These are phyloP conservation scores for Drosophila quasianomalipes DNA, from an alignment of 2,888 invertebrate species.

Conservation along the genomic window DNA sequence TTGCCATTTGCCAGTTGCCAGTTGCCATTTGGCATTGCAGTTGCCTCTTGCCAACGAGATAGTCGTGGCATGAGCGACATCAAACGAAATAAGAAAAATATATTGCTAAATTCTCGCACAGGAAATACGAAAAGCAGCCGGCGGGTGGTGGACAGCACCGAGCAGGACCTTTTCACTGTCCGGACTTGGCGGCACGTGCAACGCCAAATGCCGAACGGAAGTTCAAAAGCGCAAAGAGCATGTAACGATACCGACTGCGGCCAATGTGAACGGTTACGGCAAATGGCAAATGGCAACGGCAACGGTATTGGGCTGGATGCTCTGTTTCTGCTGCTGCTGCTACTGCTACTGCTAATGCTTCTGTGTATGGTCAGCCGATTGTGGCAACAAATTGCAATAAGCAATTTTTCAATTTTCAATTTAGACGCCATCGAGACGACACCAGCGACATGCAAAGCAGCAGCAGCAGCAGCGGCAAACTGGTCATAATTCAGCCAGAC, in stretches of 20 bases:
- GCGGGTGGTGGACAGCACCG: conserved; percentile 41
- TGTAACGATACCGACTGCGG: conserved; percentile 54
- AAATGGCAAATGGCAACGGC: background rate
- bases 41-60: conserved; percentile 31
- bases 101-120: conserved; percentile 72
- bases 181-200: conserved; percentile 64
- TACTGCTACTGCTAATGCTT: background rate
- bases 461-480: conserved; percentile 40
- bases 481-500: conserved; percentile 58
- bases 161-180: conserved; percentile 7
- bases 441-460: conserved; percentile 65
- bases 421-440: conserved; percentile 67
- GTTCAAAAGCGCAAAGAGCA: conserved; percentile 73
- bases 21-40: conserved; percentile 22
- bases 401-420: conserved; percentile 80
- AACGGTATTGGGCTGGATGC: conserved; percentile 13
- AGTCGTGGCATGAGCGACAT: conserved; percentile 39
- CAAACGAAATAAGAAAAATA: conserved; percentile 73
- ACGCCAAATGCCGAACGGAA: conserved; percentile 73
- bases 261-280: conserved; percentile 3
- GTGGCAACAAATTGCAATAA: conserved; percentile 80
- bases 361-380: conserved; percentile 68
- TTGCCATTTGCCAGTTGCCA: conserved; percentile 32
- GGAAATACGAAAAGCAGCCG: conserved; percentile 46
- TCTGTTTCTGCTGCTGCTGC: background rate